Percentiles rank a stretch among this genome's conserved stretches.
Conservation (phyloP, 2,113 vertebrate species). For the Python bivittatus region DNA sequence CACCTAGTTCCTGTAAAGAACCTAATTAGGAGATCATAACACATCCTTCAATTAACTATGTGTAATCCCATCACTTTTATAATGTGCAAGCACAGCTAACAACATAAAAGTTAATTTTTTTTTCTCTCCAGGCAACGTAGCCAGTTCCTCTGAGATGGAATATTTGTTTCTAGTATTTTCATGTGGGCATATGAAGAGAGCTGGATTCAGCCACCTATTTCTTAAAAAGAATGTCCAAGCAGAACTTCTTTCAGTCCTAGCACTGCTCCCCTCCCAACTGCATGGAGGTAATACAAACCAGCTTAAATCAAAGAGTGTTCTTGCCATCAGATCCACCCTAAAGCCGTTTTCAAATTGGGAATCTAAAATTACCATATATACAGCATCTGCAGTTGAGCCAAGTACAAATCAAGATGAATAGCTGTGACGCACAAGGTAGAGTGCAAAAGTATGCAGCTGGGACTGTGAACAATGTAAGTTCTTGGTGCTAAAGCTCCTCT, state of each 20-base stretch:
- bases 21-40: neutral
- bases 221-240: slow-evolving; percentile 42
- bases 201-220: slow-evolving; percentile 24
- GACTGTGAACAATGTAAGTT: slow-evolving; percentile 72
- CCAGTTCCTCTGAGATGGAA: slow-evolving; percentile 12
- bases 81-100: neutral
- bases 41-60: neutral
- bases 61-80: neutral
- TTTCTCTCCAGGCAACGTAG: neutral
- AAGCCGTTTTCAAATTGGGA: slow-evolving; percentile 73
- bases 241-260: slow-evolving; percentile 34
- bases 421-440: slow-evolving; percentile 71
- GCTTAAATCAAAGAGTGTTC: slow-evolving; percentile 62
- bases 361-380: slow-evolving; percentile 81
- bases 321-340: slow-evolving; percentile 58
- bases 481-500: slow-evolving; percentile 60
- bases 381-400: slow-evolving; percentile 74
- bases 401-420: slow-evolving; percentile 78
- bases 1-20: neutral
- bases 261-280: slow-evolving; percentile 36
- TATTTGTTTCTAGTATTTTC: slow-evolving; percentile 9
- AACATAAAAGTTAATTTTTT: neutral
- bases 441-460: slow-evolving; percentile 69
- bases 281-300: slow-evolving; percentile 44
- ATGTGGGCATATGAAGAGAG: slow-evolving; percentile 12